phyloP scores from a whole-genome alignment of 2,888 invertebrate genomes.

The Latrodectus elegans region DNA sequence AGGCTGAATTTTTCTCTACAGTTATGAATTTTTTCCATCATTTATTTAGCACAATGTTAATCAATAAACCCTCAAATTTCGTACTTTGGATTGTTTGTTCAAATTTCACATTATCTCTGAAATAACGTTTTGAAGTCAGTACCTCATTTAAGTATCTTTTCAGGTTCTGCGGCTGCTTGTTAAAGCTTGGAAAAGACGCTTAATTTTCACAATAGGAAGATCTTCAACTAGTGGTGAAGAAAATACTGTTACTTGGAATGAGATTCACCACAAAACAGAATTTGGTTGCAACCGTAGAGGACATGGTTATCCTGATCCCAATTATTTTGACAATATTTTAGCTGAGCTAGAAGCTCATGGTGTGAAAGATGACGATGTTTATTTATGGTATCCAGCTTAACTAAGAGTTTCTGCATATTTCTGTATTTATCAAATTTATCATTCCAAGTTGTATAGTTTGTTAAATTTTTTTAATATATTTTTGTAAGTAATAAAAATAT shows the following conservation, averaged over 20 bases:
- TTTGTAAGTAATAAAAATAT: too few relatives aligned
- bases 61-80: too few relatives aligned
- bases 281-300: constrained; percentile 78
- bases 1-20: too few relatives aligned
- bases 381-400: constrained; percentile 56
- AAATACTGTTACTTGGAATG: constrained; percentile 94
- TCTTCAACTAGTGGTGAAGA: constrained; percentile 92
- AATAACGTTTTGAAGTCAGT: too few relatives aligned
- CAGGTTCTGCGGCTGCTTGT: constrained; percentile 84
- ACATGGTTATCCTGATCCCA: constrained; percentile 85
- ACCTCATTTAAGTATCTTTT: background rate
- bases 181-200: constrained; percentile 87
- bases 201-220: constrained; percentile 89
- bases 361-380: constrained; percentile 72
- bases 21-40: too few relatives aligned
- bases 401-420: too few relatives aligned
- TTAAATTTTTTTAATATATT: too few relatives aligned
- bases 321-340: constrained; percentile 82
- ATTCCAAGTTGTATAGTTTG: too few relatives aligned
- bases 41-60: too few relatives aligned
- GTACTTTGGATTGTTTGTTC: too few relatives aligned
- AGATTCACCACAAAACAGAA: constrained; percentile 90
- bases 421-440: too few relatives aligned
- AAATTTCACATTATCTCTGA: too few relatives aligned
- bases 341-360: constrained; percentile 76